phyloP scores from a whole-genome alignment of 2,888 invertebrate genomes.

The Pyralis farinalis region DNA sequence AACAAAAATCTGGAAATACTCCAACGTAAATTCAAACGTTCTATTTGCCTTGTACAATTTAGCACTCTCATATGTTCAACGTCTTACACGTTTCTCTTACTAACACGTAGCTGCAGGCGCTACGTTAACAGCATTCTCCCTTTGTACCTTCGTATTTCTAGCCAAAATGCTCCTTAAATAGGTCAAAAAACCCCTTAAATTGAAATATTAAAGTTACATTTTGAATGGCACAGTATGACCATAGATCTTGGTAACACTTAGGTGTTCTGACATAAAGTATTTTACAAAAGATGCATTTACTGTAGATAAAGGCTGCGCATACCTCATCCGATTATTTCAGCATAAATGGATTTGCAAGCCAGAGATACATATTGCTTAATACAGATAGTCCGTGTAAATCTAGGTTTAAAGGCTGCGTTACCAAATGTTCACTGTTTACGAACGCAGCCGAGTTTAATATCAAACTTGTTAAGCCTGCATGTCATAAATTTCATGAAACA shows the following conservation, averaged over 20 bases:
- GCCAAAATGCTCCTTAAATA: constrained; percentile 44
- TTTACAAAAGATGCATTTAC: no score
- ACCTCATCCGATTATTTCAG: constrained; percentile 62
- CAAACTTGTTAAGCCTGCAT: no score
- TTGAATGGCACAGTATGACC: constrained; percentile 42
- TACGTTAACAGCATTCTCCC: constrained; percentile 60
- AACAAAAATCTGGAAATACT: constrained; percentile 5
- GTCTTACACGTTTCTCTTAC: constrained; percentile 33
- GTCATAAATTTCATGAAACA: no score
- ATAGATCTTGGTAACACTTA: no score
- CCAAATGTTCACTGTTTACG: no score
- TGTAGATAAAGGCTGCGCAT: no score
- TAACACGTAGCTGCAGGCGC: constrained; percentile 48
- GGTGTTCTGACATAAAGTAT: no score
- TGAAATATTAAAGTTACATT: constrained; percentile 40
- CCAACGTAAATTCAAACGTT: constrained; percentile 4
- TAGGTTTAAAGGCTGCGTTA: no score
- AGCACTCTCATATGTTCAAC: constrained; percentile 41
- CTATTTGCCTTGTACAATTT: constrained; percentile 30
- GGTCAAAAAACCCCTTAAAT: constrained; percentile 33
- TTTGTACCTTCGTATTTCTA: constrained; percentile 65
- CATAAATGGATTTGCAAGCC: constrained; percentile 46
- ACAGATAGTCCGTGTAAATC: no score
- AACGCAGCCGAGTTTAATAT: no score
- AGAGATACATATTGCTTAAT: constrained; percentile 40